Evolutionary conservation across 2,888 invertebrate species (phyloP), one percentile per base, ranked within the genome.

Genomic region (Microctonus brassicae): DNA sequence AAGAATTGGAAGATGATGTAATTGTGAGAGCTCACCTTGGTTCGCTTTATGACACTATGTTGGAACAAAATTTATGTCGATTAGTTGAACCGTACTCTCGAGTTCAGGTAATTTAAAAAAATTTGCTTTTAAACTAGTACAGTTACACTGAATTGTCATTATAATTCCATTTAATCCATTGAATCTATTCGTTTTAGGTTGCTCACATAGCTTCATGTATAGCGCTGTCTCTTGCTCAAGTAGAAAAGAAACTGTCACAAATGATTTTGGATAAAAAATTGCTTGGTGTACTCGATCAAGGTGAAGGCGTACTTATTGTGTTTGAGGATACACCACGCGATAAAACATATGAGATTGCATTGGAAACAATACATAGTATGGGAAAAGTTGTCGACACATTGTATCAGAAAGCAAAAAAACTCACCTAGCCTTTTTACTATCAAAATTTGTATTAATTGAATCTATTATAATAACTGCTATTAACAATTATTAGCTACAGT

Each of bases 251-350:
- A 89, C 90, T 99, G 72, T 99, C 99, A 63, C 99, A 99, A 89
- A 99, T 99, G 99, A 99, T 99, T 86, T 90, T 99, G 87, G 99
- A 99, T 89, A 97, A 97, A 85, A 99, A 99, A 89, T 94, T 99
- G 80, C 93, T 94, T 89, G 98, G 99, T 24, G 99, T 99, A 80
- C 91, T 99, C 79, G 99, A 99, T 89, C 99, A 99, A 89, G 99
- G 98, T 73, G 97, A 96, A 88, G 99, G 99, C 74, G 97, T 99
- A 66, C 90, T 99, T 76, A 97, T 99, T 83, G 97, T 99, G 52
- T 99, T 98, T 88, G 99, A 99, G 87, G 97, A 97, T 86, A 94
- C 95, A 71, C 93, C 94, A 60, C 93, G 95, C 72, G 99, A 99
- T 88, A 97, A 97, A 88, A 99, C 99, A 22, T 99, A 99, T 84